Conservation (phyloP, 2,888 invertebrate genomes). For the Limnephilus marmoratus region DNA sequence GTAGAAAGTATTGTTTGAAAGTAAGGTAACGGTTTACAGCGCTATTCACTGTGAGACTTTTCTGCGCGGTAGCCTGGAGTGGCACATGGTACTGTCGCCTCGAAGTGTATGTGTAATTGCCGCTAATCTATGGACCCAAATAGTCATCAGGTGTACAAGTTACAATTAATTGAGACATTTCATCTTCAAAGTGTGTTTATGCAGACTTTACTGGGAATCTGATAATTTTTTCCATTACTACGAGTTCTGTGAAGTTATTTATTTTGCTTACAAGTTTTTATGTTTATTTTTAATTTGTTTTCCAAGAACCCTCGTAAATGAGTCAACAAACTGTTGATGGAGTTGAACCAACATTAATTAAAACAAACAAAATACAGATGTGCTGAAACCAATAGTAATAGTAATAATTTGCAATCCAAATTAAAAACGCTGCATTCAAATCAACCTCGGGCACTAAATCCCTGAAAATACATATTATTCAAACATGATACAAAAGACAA, state of each 20-base stretch:
- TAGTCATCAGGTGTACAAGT: too few species aligned
- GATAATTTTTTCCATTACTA: not conserved
- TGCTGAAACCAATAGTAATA: conserved; percentile 57
- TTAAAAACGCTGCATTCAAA: conserved; percentile 59
- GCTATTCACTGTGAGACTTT: too few species aligned
- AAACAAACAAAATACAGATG: conserved; percentile 55
- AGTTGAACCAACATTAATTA: conserved; percentile 31
- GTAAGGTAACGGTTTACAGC: too few species aligned
- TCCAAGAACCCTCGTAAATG: conserved; percentile 24
- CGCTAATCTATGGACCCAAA: too few species aligned
- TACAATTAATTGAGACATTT: too few species aligned
- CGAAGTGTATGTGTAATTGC: too few species aligned
- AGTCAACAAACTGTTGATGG: conserved; percentile 39
- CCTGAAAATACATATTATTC: conserved; percentile 51
- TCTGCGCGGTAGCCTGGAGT: too few species aligned
- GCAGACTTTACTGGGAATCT: not conserved
- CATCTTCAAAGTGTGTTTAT: too few species aligned
- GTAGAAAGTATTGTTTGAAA: too few species aligned
- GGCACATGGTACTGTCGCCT: too few species aligned
- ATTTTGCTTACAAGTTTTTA: not conserved
- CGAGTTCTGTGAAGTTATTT: not conserved
- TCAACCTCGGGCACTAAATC: conserved; percentile 50
- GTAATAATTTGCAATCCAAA: conserved; percentile 56
- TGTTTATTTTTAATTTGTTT: conserved; percentile 22
- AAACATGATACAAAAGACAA: conserved; percentile 7